phyloP scores from a whole-genome alignment of 2,888 invertebrate genomes.

The Chrysolina americana region DNA sequence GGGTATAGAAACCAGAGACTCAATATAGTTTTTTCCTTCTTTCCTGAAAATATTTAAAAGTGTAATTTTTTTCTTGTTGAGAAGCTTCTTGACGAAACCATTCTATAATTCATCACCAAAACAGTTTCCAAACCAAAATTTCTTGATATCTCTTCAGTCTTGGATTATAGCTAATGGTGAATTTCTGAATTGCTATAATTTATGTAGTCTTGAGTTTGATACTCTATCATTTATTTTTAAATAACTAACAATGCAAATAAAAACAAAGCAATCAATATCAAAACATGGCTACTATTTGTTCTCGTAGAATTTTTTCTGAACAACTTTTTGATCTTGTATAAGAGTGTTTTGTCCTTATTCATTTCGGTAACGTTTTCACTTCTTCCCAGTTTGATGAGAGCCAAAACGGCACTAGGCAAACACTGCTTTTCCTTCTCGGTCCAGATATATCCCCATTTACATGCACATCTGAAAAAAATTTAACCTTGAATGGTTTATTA shows the following conservation, averaged over 20 bases:
- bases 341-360: neutral
- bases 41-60: too few species aligned
- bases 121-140: too few species aligned
- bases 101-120: too few species aligned
- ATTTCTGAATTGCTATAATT: too few species aligned
- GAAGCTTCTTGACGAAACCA: too few species aligned
- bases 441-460: constrained; percentile 71
- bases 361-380: constrained; percentile 23
- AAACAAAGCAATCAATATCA: neutral
- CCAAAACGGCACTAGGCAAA: constrained; percentile 57
- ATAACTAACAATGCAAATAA: neutral
- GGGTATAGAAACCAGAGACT: too few species aligned
- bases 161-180: too few species aligned
- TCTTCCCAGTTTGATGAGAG: constrained; percentile 57
- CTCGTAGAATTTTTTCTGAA: constrained; percentile 16
- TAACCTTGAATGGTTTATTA: neutral
- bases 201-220: too few species aligned
- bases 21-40: too few species aligned
- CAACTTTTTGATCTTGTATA: constrained; percentile 26
- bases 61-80: too few species aligned
- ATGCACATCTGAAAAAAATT: constrained; percentile 67
- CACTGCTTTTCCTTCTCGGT: constrained; percentile 58
- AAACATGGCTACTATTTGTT: neutral
- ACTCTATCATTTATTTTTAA: too few species aligned
- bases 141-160: too few species aligned